Percentiles rank a stretch among this genome's conserved stretches.
Evolutionary conservation across 2,888 invertebrate species (phyloP).

Genomic region (Callosobruchus maculatus): DNA sequence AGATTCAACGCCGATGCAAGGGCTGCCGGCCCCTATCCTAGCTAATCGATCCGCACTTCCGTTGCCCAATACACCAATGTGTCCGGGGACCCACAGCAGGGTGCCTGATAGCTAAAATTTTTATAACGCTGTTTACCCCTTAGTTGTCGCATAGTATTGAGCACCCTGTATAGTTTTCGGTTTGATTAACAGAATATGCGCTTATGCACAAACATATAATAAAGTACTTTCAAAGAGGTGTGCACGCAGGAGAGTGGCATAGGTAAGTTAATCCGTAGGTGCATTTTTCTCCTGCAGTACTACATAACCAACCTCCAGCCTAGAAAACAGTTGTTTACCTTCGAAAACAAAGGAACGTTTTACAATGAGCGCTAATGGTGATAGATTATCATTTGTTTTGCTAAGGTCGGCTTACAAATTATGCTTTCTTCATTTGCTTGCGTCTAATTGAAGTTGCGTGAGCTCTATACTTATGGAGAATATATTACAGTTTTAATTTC

Average conservation of each 20-base stretch:
- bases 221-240: neutral
- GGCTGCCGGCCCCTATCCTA: too few species aligned
- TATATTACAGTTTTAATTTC: neutral
- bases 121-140: too few species aligned
- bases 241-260: neutral
- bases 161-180: neutral
- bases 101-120: too few species aligned
- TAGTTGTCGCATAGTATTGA: neutral
- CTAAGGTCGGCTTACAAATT: neutral
- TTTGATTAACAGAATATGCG: neutral
- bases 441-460: neutral
- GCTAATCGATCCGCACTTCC: too few species aligned
- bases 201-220: neutral
- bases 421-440: neutral
- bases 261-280: neutral
- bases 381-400: neutral
- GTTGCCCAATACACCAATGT: too few species aligned
- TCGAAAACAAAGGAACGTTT: slow-evolving; percentile 7
- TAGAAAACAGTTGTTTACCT: slow-evolving; percentile 8
- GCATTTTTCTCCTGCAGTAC: neutral
- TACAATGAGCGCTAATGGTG: neutral
- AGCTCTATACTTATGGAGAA: neutral
- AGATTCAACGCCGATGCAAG: too few species aligned
- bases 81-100: too few species aligned
- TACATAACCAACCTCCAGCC: neutral